These are phyloP conservation scores for Oreochromis spilurus DNA, from an alignment of 2,113 vertebrate species.

Conservation along the genomic window DNA sequence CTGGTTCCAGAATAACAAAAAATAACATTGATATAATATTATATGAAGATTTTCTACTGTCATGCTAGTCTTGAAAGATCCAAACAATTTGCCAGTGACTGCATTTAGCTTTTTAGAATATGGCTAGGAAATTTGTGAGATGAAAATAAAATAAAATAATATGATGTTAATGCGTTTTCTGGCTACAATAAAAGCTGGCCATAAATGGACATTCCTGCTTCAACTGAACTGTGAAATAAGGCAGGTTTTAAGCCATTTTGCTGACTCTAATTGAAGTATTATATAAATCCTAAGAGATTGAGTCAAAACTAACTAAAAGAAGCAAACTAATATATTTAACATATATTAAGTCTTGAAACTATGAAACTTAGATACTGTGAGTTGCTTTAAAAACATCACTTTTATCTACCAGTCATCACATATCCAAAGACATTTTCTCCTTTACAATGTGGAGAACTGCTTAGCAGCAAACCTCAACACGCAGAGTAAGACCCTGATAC, in stretches of 20 bases:
- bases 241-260: not conserved
- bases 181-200: not conserved
- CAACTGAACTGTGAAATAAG: not conserved
- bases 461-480: slow-evolving; percentile 16
- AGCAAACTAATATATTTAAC: not conserved
- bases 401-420: not conserved
- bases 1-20: not conserved
- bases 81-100: rapidly evolving
- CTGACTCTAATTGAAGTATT: not conserved
- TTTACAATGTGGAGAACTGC: not conserved
- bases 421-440: not conserved
- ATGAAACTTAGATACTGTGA: not conserved
- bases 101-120: not conserved
- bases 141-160: not conserved
- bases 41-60: not conserved
- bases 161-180: not conserved
- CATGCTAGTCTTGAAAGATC: not conserved
- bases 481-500: not conserved
- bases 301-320: not conserved
- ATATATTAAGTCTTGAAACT: not conserved
- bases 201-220: not conserved
- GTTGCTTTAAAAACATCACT: not conserved
- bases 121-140: not conserved
- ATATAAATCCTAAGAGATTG: not conserved
- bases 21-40: not conserved